phyloP scores from a whole-genome alignment of 1,140 invertebrate genomes.

The Periplaneta americana region DNA sequence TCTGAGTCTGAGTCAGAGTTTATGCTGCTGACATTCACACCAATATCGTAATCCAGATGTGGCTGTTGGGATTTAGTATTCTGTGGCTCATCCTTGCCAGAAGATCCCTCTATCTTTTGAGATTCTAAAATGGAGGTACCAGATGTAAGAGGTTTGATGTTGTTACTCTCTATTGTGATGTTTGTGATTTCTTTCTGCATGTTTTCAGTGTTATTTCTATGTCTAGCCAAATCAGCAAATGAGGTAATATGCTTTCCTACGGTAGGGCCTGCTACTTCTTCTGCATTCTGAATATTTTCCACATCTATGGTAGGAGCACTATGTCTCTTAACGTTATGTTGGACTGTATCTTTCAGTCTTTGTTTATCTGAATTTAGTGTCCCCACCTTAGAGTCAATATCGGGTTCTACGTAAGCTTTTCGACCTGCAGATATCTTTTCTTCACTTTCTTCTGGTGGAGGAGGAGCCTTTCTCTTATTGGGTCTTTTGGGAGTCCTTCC shows the following conservation, averaged over 20 bases:
- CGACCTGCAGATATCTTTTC: neutral
- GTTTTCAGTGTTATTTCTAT: neutral
- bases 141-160: neutral
- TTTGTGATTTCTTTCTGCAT: conserved; percentile 6
- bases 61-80: conserved; percentile 21
- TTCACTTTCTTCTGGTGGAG: conserved; percentile 43
- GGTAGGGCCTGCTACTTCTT: neutral
- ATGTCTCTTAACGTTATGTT: neutral
- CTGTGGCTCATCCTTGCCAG: conserved; percentile 22
- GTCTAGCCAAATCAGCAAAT: neutral
- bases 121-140: neutral
- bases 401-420: neutral
- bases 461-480: conserved; percentile 64
- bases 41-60: neutral
- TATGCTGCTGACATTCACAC: neutral
- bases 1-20: conserved; percentile 18
- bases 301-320: neutral
- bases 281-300: neutral
- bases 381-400: neutral
- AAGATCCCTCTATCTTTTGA: neutral
- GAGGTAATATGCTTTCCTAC: neutral
- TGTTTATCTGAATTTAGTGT: neutral
- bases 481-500: conserved; percentile 39
- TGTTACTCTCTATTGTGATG: neutral
- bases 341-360: neutral